A percentile compares a stretch with the other conserved stretches of the same genome.
These are phyloP conservation scores for Xestia ashworthii DNA, from an alignment of 2,888 invertebrate species.

Conservation along the genomic window DNA sequence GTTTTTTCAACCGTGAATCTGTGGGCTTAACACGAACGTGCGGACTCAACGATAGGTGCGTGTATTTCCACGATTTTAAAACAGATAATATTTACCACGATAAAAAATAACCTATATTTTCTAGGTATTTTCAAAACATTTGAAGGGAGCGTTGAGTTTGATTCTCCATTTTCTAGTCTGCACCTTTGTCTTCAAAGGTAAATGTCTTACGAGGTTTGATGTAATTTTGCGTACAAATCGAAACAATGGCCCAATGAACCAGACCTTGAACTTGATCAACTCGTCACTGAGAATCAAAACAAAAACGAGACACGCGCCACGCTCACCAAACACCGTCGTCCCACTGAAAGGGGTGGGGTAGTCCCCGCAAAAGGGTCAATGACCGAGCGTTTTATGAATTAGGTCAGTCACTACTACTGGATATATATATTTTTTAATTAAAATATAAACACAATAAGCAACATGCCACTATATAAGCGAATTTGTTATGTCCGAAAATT, in stretches of 20 bases:
- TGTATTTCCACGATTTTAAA: not conserved
- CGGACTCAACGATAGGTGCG: not conserved
- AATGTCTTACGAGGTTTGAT: not conserved
- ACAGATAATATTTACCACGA: not conserved
- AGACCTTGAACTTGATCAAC: not conserved
- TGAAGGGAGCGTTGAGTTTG: not conserved
- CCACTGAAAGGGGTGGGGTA: not conserved
- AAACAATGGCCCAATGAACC: not conserved
- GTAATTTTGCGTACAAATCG: not conserved
- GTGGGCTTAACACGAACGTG: not conserved
- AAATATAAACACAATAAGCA: not conserved
- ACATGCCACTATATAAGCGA: no score
- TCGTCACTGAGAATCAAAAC: not conserved
- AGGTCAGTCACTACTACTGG: not conserved
- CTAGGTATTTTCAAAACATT: not conserved
- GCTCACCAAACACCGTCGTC: no score
- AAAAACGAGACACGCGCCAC: not conserved
- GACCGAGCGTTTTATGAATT: not conserved
- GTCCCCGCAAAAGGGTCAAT: not conserved
- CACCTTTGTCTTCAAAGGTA: not conserved
- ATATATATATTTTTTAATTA: not conserved
- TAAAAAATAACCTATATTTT: not conserved
- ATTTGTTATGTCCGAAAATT: no score
- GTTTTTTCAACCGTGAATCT: conserved; percentile 12
- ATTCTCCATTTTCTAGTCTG: not conserved